Evolutionary conservation across 2,888 invertebrate genomes (phyloP).

Genomic region (Fabriciana adippe): DNA sequence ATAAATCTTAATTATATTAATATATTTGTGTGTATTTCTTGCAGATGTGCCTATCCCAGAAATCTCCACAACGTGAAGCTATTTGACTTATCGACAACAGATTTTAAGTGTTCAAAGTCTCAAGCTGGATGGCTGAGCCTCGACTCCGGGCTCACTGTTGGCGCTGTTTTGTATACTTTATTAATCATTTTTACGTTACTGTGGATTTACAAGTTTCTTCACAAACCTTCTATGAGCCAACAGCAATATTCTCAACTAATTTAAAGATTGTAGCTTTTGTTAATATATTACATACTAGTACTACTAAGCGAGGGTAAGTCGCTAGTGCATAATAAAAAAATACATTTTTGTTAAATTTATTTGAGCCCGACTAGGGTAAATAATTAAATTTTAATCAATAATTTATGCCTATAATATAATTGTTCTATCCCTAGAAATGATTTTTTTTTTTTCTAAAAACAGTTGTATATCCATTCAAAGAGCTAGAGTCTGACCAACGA

Average conservation of each 20-base stretch:
- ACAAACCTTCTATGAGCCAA: slow-evolving; percentile 15
- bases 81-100: slow-evolving; percentile 27
- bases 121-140: background rate
- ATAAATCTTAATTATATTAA: too few species aligned
- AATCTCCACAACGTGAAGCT: slow-evolving; percentile 29
- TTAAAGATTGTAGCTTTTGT: background rate
- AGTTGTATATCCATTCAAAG: too few species aligned
- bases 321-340: too few species aligned
- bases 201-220: slow-evolving; percentile 24
- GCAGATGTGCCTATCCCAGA: slow-evolving; percentile 33
- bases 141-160: slow-evolving; percentile 6
- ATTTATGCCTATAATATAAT: too few species aligned
- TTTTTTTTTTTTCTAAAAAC: too few species aligned
- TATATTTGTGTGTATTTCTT: background rate
- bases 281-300: too few species aligned
- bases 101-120: slow-evolving; percentile 3
- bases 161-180: slow-evolving; percentile 13
- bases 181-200: slow-evolving; percentile 16
- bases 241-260: slow-evolving; percentile 23
- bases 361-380: too few species aligned
- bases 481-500: too few species aligned
- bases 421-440: too few species aligned
- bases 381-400: too few species aligned
- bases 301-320: too few species aligned
- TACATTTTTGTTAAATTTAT: too few species aligned